A percentile compares a stretch with the other conserved stretches of the same genome.
phyloP scores from a whole-genome alignment of 2,797 vertebrate species.

The Florisuga fusca region DNA sequence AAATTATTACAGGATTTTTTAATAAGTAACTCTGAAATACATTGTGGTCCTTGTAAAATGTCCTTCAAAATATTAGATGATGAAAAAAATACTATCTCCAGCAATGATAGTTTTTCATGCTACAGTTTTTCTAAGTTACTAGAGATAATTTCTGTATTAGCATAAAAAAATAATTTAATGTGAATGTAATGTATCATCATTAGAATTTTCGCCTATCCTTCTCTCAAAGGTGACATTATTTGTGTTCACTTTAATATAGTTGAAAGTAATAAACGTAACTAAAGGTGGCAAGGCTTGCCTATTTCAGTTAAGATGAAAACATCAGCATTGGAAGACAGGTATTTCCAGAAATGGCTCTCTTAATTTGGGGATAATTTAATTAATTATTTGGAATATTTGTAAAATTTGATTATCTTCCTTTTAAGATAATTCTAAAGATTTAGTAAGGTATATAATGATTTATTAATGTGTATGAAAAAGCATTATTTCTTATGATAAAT shows the following conservation, averaged over 20 bases:
- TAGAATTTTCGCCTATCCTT: neutral
- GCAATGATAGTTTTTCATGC: neutral
- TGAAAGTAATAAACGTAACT: neutral
- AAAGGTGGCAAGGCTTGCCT: neutral
- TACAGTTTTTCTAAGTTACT: constrained; percentile 17
- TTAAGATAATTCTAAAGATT: neutral
- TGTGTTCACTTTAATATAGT: neutral
- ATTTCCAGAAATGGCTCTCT: neutral
- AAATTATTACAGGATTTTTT: neutral
- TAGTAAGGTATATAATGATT: neutral
- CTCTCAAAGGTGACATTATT: neutral
- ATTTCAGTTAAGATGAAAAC: neutral
- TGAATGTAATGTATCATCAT: neutral
- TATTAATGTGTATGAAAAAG: neutral
- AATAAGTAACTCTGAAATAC: neutral
- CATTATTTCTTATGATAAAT: neutral
- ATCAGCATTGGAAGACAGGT: neutral
- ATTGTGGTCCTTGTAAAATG: neutral
- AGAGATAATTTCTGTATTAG: neutral
- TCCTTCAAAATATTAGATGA: constrained; percentile 12
- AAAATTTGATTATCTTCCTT: neutral
- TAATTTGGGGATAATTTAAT: neutral
- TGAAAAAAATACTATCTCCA: neutral
- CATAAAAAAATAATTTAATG: neutral
- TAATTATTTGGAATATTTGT: neutral